phyloP scores from a whole-genome alignment of 2,113 vertebrate species.

The Motacilla alba region DNA sequence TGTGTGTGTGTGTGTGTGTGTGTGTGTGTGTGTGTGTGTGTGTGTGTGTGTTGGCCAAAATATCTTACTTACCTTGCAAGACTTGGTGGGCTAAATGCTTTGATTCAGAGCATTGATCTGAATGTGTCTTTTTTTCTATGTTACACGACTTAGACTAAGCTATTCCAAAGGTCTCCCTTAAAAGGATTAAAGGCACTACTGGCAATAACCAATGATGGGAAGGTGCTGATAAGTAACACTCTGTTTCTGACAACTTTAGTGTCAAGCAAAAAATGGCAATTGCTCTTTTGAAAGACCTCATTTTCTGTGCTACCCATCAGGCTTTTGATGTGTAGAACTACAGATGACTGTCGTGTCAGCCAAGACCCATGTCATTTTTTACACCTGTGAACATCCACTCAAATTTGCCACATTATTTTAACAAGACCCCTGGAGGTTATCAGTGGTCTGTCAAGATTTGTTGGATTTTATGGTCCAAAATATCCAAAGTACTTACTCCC shows the following conservation, averaged over 20 bases:
- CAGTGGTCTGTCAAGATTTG: neutral
- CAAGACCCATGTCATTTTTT: neutral
- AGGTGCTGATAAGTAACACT: conserved; percentile 60
- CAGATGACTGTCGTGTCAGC: neutral
- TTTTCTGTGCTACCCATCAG: neutral
- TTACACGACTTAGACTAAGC: conserved; percentile 6
- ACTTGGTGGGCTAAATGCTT: neutral
- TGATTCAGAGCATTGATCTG: neutral
- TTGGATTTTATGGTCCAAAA: neutral
- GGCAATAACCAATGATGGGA: conserved; percentile 81
- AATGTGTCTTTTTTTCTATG: neutral
- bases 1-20: neutral
- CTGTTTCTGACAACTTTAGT: conserved; percentile 49
- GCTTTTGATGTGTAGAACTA: neutral
- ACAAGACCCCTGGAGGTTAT: neutral
- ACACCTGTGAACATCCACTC: neutral
- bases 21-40: too few species aligned
- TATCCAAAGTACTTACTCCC: neutral
- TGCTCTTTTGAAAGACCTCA: neutral
- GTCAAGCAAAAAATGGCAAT: neutral
- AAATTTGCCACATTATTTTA: neutral
- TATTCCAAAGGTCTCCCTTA: conserved; percentile 81
- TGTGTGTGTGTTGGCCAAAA: neutral
- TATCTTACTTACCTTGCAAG: neutral
- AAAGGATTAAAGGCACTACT: conserved; percentile 88